Base-by-base conservation (phyloP, 2,888 invertebrate species). In the Noctua janthina region DNA sequence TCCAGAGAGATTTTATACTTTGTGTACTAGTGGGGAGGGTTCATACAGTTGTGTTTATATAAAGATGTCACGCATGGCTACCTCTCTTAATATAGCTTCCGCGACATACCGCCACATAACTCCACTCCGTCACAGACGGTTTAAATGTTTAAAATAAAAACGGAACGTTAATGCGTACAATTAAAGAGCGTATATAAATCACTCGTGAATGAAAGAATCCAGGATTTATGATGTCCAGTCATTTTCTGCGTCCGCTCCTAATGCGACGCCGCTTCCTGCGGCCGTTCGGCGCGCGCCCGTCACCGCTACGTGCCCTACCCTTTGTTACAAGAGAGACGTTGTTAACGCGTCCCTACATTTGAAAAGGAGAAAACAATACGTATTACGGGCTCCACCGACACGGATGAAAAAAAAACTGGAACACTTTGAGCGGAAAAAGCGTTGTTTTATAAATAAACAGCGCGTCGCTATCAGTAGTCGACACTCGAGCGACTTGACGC, bases 371-470 rank as follows among this genome's bases (percentile, higher is more conserved):
- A 92, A 93, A 94, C 94, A 94, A 94, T 94, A 93, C 94, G 87
- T 88, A 90, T 92, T 91, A 92, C 87, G 85, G 88, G 79, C 78
- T 89, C 87, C 87, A 87, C 90, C 90, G 92, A 89, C 91, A 88
- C 90, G 88, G 89, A 86, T 86, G 88, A 90, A 90, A 91, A 93
- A 94, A 94, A 93, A 93, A 93, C 90, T 91, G 93, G 90, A 93
- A 92, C 92, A 93, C 93, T 94, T 93, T 93, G 91, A 94, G 95
- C 94, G 93, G 92, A 94, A 96, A 64, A 94, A 92, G 92, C 94
- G 95, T 92, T 95, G 96, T 96, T 96, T 96, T 95, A 94, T 95
- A 96, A 96, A 96, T 95, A 97, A 97, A 95, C 96, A 95, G 90
- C 91, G 92, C 88, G 84, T 90, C 90, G 95, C 94, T 97, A 97